Percentiles rank a stretch among this genome's conserved stretches.
These are phyloP conservation scores for Hymenochirus boettgeri DNA, from an alignment of 2,113 vertebrate genomes.

Conservation along the genomic window DNA sequence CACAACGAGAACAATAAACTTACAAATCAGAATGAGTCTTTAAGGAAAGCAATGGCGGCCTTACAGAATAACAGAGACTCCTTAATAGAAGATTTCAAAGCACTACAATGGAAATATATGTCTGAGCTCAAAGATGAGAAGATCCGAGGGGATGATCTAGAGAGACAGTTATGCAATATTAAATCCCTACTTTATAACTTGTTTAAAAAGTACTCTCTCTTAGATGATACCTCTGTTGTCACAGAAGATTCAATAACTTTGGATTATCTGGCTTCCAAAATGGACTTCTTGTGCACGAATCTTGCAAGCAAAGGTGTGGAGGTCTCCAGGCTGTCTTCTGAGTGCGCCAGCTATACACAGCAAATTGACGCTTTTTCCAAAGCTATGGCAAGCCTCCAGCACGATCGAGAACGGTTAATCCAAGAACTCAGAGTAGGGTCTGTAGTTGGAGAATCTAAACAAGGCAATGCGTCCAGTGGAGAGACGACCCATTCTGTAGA, in stretches of 20 bases:
- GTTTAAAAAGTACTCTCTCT: conserved; percentile 57
- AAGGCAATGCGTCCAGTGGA: conserved; percentile 51
- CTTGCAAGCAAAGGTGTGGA: conserved; percentile 60
- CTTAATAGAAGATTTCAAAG: conserved; percentile 72
- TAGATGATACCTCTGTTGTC: conserved; percentile 45
- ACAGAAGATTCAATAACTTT: conserved; percentile 54
- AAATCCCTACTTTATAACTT: conserved; percentile 47
- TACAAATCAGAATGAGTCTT: conserved; percentile 68
- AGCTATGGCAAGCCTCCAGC: conserved; percentile 82
- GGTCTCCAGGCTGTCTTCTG: conserved; percentile 55
- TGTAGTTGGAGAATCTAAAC: conserved; percentile 55
- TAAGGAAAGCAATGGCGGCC: conserved; percentile 75
- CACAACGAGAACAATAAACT: conserved; percentile 55
- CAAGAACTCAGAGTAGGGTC: conserved; percentile 64
- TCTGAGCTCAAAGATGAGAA: conserved; percentile 61
- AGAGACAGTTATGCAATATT: conserved; percentile 57
- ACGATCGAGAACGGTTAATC: conserved; percentile 74
- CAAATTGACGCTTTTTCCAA: conserved; percentile 77
- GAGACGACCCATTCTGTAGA: conserved; percentile 40
- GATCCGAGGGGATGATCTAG: conserved; percentile 54
- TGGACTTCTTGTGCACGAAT: conserved; percentile 59
- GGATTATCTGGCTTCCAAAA: conserved; percentile 51
- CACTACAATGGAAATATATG: conserved; percentile 61
- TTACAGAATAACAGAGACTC: conserved; percentile 76
- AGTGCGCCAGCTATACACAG: conserved; percentile 56